Conservation (phyloP, 2,888 invertebrate species). For the Acrobasis consociella region DNA sequence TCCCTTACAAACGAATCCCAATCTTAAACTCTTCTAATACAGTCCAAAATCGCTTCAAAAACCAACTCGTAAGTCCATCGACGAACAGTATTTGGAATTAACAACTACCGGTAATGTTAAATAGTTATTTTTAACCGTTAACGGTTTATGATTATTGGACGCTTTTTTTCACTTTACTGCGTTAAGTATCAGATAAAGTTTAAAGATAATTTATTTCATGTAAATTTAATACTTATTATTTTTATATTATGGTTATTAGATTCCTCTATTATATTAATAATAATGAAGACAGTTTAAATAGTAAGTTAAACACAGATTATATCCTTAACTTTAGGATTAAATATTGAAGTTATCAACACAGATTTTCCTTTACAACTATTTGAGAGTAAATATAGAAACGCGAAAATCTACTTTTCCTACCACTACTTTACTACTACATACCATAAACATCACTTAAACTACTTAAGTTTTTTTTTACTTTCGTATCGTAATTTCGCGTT, state of each 20-base stretch:
- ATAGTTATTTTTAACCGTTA: slow-evolving; percentile 58
- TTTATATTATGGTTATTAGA: background rate
- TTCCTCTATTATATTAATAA: background rate
- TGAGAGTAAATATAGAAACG: background rate
- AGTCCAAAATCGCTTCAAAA: slow-evolving; percentile 31
- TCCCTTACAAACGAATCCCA: slow-evolving; percentile 34
- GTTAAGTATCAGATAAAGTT: background rate
- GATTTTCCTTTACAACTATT: too few species aligned
- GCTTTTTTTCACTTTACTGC: slow-evolving; percentile 30
- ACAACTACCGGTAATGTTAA: slow-evolving; percentile 51
- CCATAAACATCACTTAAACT: slow-evolving; percentile 2
- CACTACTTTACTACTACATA: background rate
- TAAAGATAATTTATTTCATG: background rate
- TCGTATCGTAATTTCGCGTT: slow-evolving; percentile 17
- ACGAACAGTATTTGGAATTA: slow-evolving; percentile 46
- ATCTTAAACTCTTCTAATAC: slow-evolving; percentile 31
- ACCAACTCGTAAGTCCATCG: slow-evolving; percentile 43
- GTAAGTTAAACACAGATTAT: background rate
- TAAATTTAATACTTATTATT: background rate
- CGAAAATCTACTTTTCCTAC: background rate
- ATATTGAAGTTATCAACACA: too few species aligned
- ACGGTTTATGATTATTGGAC: slow-evolving; percentile 46
- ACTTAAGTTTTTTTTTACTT: background rate
- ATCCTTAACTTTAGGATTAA: background rate
- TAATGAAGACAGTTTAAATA: background rate